A percentile compares a stretch with the other conserved stretches of the same genome.
These are phyloP conservation scores for Eublepharis macularius DNA, from an alignment of 2,113 vertebrate genomes.

Conservation along the genomic window DNA sequence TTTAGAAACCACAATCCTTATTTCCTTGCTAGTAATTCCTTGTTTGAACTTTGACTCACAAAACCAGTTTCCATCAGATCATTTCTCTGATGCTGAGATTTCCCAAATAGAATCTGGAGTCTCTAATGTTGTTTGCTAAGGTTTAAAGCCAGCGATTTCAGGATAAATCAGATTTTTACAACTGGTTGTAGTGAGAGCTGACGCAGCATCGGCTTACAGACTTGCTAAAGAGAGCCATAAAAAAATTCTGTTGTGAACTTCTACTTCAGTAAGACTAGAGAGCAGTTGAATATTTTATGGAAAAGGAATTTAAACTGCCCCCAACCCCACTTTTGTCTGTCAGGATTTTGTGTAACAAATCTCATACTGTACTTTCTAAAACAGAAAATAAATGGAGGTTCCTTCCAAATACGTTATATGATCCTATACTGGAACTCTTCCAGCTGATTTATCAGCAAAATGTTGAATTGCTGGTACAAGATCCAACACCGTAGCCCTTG, in stretches of 20 bases:
- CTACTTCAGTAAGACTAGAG: conserved; percentile 31
- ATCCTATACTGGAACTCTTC: background rate
- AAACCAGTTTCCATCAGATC: conserved; percentile 39
- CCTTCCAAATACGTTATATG: conserved; percentile 3
- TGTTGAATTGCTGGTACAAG: background rate
- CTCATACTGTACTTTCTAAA: conserved; percentile 35
- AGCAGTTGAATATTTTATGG: conserved; percentile 37
- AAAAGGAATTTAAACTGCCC: conserved; percentile 37
- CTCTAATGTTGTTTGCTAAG: conserved; percentile 40
- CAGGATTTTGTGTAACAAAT: conserved; percentile 31
- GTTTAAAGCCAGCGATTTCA: conserved; percentile 47
- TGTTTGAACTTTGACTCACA: conserved; percentile 49
- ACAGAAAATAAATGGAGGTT: conserved; percentile 1
- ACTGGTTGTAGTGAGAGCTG: conserved; percentile 52
- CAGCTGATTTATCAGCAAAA: conserved; percentile 38
- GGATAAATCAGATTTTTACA: conserved; percentile 55
- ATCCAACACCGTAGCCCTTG: background rate
- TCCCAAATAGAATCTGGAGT: conserved; percentile 39
- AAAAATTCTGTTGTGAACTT: conserved; percentile 24
- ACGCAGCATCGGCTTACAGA: conserved; percentile 37
- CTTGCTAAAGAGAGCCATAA: conserved; percentile 45
- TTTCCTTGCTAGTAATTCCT: conserved; percentile 34
- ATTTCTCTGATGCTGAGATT: conserved; percentile 51
- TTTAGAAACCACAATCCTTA: background rate
- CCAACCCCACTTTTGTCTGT: conserved; percentile 30